Conservation (phyloP, 2,797 vertebrate genomes). For the Crocidura indochinensis region DNA sequence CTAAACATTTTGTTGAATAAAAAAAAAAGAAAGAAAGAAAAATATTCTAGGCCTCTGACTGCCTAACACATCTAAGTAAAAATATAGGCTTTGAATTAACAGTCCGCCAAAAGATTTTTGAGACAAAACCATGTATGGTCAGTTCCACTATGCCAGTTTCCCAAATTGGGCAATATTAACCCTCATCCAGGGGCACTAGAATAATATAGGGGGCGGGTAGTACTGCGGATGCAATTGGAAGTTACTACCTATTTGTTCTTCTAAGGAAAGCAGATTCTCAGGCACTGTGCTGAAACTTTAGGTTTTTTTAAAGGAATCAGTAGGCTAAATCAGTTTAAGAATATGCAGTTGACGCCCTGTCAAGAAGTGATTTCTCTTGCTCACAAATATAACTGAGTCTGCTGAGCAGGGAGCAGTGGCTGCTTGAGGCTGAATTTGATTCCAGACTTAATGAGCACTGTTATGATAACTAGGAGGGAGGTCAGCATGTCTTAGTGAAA, state of each 20-base stretch:
- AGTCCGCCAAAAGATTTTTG: neutral
- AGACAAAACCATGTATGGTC: conserved; percentile 7
- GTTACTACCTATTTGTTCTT: neutral
- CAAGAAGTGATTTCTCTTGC: too few relatives aligned
- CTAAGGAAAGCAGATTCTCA: too few relatives aligned
- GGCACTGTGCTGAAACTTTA: too few relatives aligned
- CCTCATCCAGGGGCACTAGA: neutral
- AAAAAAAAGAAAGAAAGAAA: neutral
- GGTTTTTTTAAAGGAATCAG: too few relatives aligned
- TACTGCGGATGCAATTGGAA: neutral
- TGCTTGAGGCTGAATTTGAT: too few relatives aligned
- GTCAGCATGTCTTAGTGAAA: too few relatives aligned
- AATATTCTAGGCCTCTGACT: neutral
- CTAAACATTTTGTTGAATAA: conserved; percentile 23
- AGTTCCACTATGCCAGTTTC: neutral
- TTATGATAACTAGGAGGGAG: too few relatives aligned
- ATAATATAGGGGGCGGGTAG: neutral
- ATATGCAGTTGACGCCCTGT: too few relatives aligned
- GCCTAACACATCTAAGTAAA: neutral
- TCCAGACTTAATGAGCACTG: too few relatives aligned
- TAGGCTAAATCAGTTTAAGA: too few relatives aligned
- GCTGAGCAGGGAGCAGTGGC: too few relatives aligned
- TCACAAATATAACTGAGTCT: too few relatives aligned
- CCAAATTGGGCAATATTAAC: neutral
- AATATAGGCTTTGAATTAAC: neutral